Base-by-base conservation (phyloP, 2,113 vertebrate species). In the Bubo blakistoni region DNA sequence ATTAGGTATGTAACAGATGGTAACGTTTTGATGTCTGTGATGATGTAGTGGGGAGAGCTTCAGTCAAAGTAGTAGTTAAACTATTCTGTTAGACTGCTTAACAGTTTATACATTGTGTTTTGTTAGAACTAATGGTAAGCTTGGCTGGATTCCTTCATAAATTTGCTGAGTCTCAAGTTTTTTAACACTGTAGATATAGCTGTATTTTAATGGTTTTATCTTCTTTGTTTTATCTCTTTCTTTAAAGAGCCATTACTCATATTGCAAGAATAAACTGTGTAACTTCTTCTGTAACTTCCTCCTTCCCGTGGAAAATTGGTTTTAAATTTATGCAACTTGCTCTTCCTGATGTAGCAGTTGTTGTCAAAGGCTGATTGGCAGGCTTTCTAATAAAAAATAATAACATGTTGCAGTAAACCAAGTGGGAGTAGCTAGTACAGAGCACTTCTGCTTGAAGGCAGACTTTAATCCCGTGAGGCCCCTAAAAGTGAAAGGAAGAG, bases 1-100 rank as follows among this genome's bases (percentile, higher is more conserved):
- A 99, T 99, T 97, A 99, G 99, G 99, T 99, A 98, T 95, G 95
- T 91, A 89, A 71, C 91, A 69, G 70, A n/a, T 54, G 10, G n/a
- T 96, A 73, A 32, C 9, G 1, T 86, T 69, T 96, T 52, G 26
- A 20, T 58, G 29, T 69, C 34, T 91, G 13, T 38, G 67, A 15
- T 81, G 63, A 59, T 63, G 58, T 2, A 4, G 8, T 46, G 67
- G 63, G 42, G 25, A 63, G 61, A 72, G 51, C 59, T 95, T 94
- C 85, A 72, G 55, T 49, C 49, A 20, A 70, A 94, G 49, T 46
- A 52, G 11, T 83, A 18, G n/a, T 40, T 88, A 77, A 82, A 58
- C 32, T 81, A 7, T 70, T 88, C 42, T 74, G 24, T 92, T 90
- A 70, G 44, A 34, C 42, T 55, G 16, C 32, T 51, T 78, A 74